These are phyloP conservation scores for Peromyscus leucopus DNA, from an alignment of 2,113 vertebrate genomes.

Conservation along the genomic window DNA sequence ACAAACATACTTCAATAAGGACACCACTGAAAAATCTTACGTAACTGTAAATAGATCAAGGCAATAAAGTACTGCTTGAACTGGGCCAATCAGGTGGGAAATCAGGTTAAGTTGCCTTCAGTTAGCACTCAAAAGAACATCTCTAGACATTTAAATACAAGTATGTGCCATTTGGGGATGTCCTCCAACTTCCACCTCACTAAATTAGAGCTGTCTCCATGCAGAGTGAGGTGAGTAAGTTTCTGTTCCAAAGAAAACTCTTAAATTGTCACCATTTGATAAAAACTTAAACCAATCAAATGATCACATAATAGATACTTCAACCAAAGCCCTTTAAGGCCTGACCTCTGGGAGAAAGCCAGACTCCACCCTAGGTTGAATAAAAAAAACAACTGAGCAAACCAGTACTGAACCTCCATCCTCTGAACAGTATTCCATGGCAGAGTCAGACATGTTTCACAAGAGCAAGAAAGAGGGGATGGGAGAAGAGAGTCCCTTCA, in stretches of 20 bases:
- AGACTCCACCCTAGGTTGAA: not conserved
- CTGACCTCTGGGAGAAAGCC: not conserved
- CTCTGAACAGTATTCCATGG: not conserved
- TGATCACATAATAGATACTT: not conserved
- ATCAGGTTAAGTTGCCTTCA: not conserved
- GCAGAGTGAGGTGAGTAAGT: not conserved
- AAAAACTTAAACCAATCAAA: conserved; percentile 27
- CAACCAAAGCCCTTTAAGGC: not conserved
- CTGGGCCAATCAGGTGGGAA: not conserved
- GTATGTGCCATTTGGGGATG: not conserved
- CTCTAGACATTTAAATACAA: conserved; percentile 22
- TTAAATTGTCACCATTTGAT: not conserved
- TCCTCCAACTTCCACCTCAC: not conserved
- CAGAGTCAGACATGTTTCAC: not conserved
- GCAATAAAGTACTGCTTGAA: not conserved
- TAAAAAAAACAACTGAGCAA: not conserved
- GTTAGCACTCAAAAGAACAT: not conserved
- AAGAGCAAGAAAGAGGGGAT: not conserved
- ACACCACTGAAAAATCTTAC: not conserved
- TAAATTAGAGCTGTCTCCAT: not conserved
- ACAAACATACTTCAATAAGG: conserved; percentile 15
- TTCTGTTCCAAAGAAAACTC: not conserved
- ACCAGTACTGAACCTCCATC: not conserved
- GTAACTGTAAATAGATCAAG: conserved; percentile 36
- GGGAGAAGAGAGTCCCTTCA: not conserved